A percentile compares a stretch with the other conserved stretches of the same genome.
These are phyloP conservation scores for Zaprionus capensis DNA, from an alignment of 1,140 invertebrate genomes.

Conservation along the genomic window DNA sequence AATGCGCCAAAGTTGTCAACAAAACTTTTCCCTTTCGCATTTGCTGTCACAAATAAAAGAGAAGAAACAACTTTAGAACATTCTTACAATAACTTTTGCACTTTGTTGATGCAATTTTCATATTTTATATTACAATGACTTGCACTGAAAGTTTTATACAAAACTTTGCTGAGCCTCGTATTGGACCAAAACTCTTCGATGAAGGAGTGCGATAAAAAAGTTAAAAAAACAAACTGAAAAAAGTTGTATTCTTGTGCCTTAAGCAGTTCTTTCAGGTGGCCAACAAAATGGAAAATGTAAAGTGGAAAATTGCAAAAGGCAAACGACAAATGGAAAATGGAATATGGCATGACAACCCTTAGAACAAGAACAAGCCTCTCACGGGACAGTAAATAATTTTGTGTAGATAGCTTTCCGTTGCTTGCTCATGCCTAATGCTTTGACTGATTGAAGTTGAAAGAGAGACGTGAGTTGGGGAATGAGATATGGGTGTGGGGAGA, in stretches of 20 bases:
- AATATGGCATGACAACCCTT: conserved; percentile 22
- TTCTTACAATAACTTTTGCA: conserved; percentile 34
- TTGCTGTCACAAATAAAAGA: conserved; percentile 4
- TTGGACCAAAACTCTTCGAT: background rate
- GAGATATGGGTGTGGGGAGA: background rate
- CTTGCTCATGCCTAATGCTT: conserved; percentile 26
- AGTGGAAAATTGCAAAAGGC: conserved; percentile 15
- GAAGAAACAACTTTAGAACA: conserved; percentile 7
- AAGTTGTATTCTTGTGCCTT: conserved; percentile 19
- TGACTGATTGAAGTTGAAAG: conserved; percentile 36
- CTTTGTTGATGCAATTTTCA: conserved; percentile 16
- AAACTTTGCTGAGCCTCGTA: background rate
- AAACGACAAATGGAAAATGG: conserved; percentile 15
- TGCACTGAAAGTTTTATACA: conserved; percentile 24
- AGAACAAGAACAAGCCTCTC: conserved; percentile 12
- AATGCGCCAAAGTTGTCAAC: conserved; percentile 22
- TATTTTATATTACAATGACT: conserved; percentile 29
- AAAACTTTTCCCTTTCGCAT: conserved; percentile 7
- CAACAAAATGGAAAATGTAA: conserved; percentile 24
- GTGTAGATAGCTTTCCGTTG: conserved; percentile 36
- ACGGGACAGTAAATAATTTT: conserved; percentile 37
- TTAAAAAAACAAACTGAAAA: conserved; percentile 7
- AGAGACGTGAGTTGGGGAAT: background rate
- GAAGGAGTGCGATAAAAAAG: conserved; percentile 26
- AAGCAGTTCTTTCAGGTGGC: conserved; percentile 29